Percentiles rank a stretch among this genome's conserved stretches.
Conservation (phyloP, 2,797 vertebrate species). For the Chloroceryle amazona region DNA sequence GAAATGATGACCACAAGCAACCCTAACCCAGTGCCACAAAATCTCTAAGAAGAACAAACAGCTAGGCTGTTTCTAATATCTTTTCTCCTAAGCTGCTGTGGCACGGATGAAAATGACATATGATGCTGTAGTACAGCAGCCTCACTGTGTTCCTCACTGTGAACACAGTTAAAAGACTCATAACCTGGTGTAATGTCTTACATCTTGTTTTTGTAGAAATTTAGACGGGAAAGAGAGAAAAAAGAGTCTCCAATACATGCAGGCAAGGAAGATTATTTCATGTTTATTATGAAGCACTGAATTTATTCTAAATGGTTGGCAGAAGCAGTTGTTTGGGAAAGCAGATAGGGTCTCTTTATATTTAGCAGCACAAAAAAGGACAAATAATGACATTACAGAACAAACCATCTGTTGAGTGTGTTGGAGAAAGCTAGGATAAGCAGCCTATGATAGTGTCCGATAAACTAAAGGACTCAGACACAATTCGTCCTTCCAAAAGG, state of each 20-base stretch:
- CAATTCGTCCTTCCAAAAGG: background rate
- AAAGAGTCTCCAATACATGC: background rate
- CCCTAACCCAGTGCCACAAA: background rate
- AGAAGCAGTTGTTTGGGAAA: background rate
- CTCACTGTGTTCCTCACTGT: background rate
- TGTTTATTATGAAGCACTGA: background rate
- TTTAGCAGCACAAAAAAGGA: background rate
- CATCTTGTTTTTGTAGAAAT: background rate
- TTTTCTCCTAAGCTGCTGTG: background rate
- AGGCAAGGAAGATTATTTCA: background rate
- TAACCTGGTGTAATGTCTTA: background rate
- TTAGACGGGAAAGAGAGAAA: background rate
- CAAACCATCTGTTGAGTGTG: background rate
- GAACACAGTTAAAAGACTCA: background rate
- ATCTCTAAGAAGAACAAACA: background rate
- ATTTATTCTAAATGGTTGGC: background rate
- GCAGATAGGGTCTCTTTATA: background rate
- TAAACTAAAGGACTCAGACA: background rate
- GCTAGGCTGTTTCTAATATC: background rate
- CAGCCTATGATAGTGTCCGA: background rate
- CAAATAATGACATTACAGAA: background rate
- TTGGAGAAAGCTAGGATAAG: background rate
- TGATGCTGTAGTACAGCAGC: background rate
- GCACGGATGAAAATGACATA: background rate
- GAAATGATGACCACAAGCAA: background rate